phyloP scores from a whole-genome alignment of 1,140 invertebrate genomes.

The Rhysida immarginata region DNA sequence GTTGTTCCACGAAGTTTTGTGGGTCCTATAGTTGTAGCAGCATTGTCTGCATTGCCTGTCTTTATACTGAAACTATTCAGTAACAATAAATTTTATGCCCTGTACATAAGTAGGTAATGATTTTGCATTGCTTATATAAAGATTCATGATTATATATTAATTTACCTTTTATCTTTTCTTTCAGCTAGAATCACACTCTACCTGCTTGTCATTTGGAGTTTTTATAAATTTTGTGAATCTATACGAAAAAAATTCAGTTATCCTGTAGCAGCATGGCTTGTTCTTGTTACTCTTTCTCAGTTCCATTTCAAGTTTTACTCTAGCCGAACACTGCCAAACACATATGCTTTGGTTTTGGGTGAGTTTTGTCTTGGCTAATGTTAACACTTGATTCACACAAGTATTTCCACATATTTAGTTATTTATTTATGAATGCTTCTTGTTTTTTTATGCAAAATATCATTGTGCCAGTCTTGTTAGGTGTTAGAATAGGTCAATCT shows the following conservation, averaged over 20 bases:
- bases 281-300: constrained; percentile 71
- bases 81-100: constrained; percentile 71
- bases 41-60: constrained; percentile 36
- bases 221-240: constrained; percentile 52
- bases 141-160: constrained; percentile 50
- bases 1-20: constrained; percentile 94
- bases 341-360: constrained; percentile 84
- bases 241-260: constrained; percentile 60
- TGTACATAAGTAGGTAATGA: constrained; percentile 59
- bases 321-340: constrained; percentile 87
- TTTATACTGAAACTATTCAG: too few species aligned
- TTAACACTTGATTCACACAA: too few species aligned
- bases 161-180: too few species aligned
- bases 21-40: constrained; percentile 75
- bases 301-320: constrained; percentile 98
- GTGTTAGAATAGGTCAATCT: too few species aligned
- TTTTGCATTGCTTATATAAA: not conserved
- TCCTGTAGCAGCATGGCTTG: constrained; percentile 62
- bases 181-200: constrained; percentile 61
- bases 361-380: constrained; percentile 29
- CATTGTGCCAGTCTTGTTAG: too few species aligned
- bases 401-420: too few species aligned
- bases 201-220: constrained; percentile 51
- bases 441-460: too few species aligned
- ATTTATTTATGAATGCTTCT: too few species aligned